These are phyloP conservation scores for Megalopta genalis DNA, from an alignment of 1,140 invertebrate species.

Conservation along the genomic window DNA sequence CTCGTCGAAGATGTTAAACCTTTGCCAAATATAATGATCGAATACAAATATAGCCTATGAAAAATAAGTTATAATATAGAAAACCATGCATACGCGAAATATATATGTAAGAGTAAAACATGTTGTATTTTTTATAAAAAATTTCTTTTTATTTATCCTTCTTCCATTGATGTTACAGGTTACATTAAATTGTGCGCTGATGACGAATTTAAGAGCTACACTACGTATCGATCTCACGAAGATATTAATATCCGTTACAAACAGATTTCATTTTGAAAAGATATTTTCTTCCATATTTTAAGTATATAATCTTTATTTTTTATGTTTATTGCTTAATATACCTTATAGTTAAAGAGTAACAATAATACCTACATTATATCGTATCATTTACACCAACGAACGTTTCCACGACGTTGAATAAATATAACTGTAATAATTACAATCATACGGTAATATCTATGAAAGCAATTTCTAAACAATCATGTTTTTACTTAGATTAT, in stretches of 20 bases:
- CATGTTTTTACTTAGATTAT: background rate
- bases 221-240: background rate
- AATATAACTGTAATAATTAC: background rate
- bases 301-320: background rate
- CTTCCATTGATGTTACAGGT: background rate
- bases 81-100: background rate
- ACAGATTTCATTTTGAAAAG: slow-evolving; percentile 1
- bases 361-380: background rate
- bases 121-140: background rate
- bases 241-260: too few relatives aligned
- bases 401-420: background rate
- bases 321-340: background rate
- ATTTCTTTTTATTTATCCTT: background rate
- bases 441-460: too few relatives aligned
- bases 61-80: too few relatives aligned
- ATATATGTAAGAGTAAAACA: background rate
- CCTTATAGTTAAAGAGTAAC: background rate
- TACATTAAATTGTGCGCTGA: background rate
- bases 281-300: background rate
- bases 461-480: background rate
- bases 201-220: background rate
- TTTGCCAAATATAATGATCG: too few relatives aligned
- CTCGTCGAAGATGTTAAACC: background rate
- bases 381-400: background rate
- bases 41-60: background rate